Evolutionary conservation across 2,113 vertebrate species (phyloP).

Genomic region (Zosterops hypoxanthus): DNA sequence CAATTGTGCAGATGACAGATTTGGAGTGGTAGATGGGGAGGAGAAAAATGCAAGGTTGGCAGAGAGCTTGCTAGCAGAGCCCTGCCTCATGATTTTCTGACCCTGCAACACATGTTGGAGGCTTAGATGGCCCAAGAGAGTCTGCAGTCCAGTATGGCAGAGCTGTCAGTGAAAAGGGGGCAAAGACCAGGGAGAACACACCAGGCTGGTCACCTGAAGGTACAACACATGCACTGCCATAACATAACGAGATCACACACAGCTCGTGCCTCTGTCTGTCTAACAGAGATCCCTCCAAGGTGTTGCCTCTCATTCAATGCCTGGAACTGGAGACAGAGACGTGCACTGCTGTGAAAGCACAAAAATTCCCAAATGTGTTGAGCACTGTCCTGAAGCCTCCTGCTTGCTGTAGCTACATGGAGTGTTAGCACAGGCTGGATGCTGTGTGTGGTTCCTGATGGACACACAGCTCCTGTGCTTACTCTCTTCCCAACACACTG

Average conservation of each 20-base stretch:
- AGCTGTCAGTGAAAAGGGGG: not conserved
- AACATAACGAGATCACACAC: not conserved
- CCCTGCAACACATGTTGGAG: not conserved
- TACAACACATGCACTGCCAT: fast-evolving
- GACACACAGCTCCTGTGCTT: not conserved
- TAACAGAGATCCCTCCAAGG: not conserved
- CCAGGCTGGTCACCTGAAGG: not conserved
- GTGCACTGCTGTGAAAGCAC: not conserved
- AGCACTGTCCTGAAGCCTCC: not conserved
- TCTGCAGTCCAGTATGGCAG: not conserved
- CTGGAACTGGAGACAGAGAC: not conserved
- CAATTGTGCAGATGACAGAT: not conserved
- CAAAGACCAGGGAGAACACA: not conserved
- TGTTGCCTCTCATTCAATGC: not conserved
- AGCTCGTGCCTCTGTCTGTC: too few relatives aligned
- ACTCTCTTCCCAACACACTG: not conserved
- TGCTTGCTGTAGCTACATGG: fast-evolving
- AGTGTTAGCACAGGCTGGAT: fast-evolving
- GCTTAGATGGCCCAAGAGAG: not conserved
- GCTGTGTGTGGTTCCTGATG: not conserved
- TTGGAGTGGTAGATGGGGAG: not conserved
- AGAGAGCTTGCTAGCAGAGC: not conserved
- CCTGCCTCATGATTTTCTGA: not conserved
- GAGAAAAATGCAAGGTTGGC: not conserved
- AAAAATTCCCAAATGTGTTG: not conserved